phyloP scores from a whole-genome alignment of 1,140 invertebrate species.

The Phenacoccus solenopsis region DNA sequence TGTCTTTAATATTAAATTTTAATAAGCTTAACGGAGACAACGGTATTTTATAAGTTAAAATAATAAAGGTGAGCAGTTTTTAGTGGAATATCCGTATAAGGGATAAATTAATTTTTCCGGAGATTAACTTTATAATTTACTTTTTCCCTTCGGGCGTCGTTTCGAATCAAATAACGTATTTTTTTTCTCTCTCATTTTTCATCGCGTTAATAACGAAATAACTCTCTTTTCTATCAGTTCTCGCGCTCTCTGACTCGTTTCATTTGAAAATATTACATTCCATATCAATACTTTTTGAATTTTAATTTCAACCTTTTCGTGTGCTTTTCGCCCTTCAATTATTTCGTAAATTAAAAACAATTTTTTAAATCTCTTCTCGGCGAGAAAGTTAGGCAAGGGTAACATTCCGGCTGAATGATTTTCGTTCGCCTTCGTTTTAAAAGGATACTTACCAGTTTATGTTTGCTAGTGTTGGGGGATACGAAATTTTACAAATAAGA shows the following conservation, averaged over 20 bases:
- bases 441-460: no score
- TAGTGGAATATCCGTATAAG: slow-evolving; percentile 11
- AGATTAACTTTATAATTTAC: slow-evolving; percentile 16
- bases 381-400: no score
- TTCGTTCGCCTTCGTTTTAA: no score
- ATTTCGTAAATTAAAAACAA: neutral
- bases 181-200: neutral
- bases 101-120: slow-evolving; percentile 17
- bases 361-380: no score
- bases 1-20: slow-evolving; percentile 12
- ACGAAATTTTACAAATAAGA: no score
- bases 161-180: slow-evolving; percentile 17
- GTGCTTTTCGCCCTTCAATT: slow-evolving; percentile 1
- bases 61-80: slow-evolving; percentile 13
- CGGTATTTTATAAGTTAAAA: slow-evolving; percentile 7
- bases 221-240: neutral
- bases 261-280: neutral
- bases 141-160: slow-evolving; percentile 5
- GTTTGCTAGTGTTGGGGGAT: no score
- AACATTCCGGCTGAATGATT: no score
- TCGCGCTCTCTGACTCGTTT: neutral
- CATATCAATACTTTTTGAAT: neutral
- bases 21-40: neutral
- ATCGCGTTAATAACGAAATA: neutral
- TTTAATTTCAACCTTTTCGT: neutral